Evolutionary conservation across 2,797 vertebrate species (phyloP).

Genomic region (Gymnoscopelus microlampas): DNA sequence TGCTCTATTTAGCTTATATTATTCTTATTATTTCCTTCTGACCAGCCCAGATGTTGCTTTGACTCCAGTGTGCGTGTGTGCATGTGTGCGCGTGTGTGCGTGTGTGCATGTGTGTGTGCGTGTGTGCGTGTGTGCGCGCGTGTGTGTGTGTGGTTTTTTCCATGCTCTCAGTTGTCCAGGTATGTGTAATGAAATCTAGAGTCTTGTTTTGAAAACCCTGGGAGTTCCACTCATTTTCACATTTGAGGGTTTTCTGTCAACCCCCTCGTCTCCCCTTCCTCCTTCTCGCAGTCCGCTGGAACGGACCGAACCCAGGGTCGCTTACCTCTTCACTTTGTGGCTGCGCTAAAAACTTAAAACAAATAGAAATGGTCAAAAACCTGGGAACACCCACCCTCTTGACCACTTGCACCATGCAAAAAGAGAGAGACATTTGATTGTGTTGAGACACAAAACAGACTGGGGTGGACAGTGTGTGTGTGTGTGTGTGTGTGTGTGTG

Average conservation of each 20-base stretch:
- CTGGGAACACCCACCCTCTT: constrained; percentile 63
- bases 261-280: constrained; percentile 34
- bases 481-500: background rate
- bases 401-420: constrained; percentile 43
- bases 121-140: constrained; percentile 4
- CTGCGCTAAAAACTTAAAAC: constrained; percentile 60
- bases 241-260: constrained; percentile 62
- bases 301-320: constrained; percentile 54
- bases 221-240: constrained; percentile 78
- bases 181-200: constrained; percentile 81
- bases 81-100: constrained; percentile 13
- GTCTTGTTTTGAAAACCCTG: constrained; percentile 78
- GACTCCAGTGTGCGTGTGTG: constrained; percentile 27
- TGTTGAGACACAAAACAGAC: background rate
- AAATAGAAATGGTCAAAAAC: constrained; percentile 56
- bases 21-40: constrained; percentile 67
- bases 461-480: background rate
- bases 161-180: constrained; percentile 80
- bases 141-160: constrained; percentile 68
- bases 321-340: constrained; percentile 59
- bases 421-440: constrained; percentile 47
- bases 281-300: constrained; percentile 47
- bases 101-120: constrained; percentile 28
- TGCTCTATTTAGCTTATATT: constrained; percentile 68
- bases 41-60: constrained; percentile 52